These are phyloP conservation scores for Danio jaintianensis DNA, from an alignment of 2,797 vertebrate genomes.

Conservation along the genomic window DNA sequence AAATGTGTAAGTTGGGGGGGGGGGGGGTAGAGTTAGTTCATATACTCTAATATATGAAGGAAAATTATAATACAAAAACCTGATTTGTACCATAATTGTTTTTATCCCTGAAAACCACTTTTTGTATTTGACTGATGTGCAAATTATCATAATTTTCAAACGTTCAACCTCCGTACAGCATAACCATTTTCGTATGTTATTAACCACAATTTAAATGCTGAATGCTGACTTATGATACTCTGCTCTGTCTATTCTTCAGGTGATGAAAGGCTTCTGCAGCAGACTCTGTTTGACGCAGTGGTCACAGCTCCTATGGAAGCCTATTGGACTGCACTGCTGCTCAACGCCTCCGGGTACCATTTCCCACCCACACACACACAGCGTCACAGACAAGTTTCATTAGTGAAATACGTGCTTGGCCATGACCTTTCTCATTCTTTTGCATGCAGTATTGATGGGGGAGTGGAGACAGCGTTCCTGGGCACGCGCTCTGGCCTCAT, in stretches of 20 bases:
- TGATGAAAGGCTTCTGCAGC: constrained; percentile 85
- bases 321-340: constrained; percentile 92
- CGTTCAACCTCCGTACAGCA: neutral
- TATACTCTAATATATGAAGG: too few species aligned
- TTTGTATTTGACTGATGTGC: neutral
- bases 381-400: constrained; percentile 8
- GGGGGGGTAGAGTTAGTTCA: too few species aligned
- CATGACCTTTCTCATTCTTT: constrained; percentile 19
- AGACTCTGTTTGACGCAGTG: constrained; percentile 92
- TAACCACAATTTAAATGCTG: neutral
- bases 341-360: constrained; percentile 85
- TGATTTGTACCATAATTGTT: neutral
- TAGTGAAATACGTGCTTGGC: constrained; percentile 1
- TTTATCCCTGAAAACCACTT: neutral
- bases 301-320: constrained; percentile 97
- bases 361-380: constrained; percentile 28
- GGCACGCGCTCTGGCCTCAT: constrained; percentile 93
- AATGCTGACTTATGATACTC: neutral
- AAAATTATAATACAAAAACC: too few species aligned
- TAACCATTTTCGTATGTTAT: neutral
- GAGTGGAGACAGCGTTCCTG: constrained; percentile 89
- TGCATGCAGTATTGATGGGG: constrained; percentile 78
- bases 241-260: constrained; percentile 74
- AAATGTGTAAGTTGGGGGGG: too few species aligned
- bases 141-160: neutral